These are phyloP conservation scores for Leptopilina drosophilae DNA, from an alignment of 2,888 invertebrate species.

Conservation along the genomic window DNA sequence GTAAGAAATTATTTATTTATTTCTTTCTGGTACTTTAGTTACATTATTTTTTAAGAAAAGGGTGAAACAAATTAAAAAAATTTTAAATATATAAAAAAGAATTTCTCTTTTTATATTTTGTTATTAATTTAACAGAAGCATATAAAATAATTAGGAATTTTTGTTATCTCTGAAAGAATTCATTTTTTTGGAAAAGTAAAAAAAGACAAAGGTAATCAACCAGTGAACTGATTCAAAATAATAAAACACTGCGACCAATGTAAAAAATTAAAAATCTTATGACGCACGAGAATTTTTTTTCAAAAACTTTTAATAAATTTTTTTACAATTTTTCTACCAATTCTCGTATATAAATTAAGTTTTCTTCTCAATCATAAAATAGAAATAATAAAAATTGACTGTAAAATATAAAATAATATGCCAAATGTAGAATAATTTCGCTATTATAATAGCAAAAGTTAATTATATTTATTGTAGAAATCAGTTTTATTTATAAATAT, in stretches of 20 bases:
- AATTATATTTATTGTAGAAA: too few relatives aligned
- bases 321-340: conserved; percentile 10
- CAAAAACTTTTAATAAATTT: not conserved
- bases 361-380: not conserved
- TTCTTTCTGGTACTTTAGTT: too few relatives aligned
- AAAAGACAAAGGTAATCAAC: conserved; percentile 1
- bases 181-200: not conserved
- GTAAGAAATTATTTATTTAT: not conserved
- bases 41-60: too few relatives aligned
- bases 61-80: too few relatives aligned
- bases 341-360: conserved; percentile 3
- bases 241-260: conserved; percentile 18
- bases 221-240: not conserved
- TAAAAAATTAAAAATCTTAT: not conserved
- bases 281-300: too few relatives aligned
- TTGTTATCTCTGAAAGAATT: not conserved
- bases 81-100: too few relatives aligned
- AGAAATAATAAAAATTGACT: not conserved
- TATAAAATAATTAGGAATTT: too few relatives aligned
- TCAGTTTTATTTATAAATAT: too few relatives aligned
- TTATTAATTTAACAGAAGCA: too few relatives aligned
- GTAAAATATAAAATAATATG: not conserved
- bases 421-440: conserved; percentile 8
- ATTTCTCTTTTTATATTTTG: too few relatives aligned
- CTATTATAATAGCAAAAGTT: too few relatives aligned